Base-by-base conservation (phyloP, 35 echinoderm and acorn worm genomes). In the Stichopus chloronotus region DNA sequence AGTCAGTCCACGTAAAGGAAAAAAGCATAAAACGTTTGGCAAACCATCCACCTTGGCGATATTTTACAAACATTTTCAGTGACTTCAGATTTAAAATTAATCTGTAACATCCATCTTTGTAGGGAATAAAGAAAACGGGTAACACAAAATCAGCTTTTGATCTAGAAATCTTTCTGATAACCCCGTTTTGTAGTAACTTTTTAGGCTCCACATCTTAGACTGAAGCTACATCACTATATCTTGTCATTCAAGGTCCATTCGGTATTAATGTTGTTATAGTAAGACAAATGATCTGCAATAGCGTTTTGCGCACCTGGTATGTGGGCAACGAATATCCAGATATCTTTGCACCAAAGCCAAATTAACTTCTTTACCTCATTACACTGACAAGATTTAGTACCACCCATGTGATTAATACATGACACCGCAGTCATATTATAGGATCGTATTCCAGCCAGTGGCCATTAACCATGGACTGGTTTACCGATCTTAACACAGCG, bases 261-360 rank as follows among this genome's bases (percentile, higher is more conserved):
- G 7, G 81, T 84, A 84, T 84, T 84, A 84, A 84, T 57, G 14
- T 84, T 84, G 81, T 52, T 43, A 84, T 7, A 53, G 53, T 43
- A 43, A 84, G 93, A 94, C 53, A 82, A 25, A 21, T 16, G 55
- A 57, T 94, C 93, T 74, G 93, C 87, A 9, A 84, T 78, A 20
- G 79, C 55, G 79, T 94, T 94, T 65, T 85, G n/a, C 24, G 68
- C 55, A 17, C 78, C 78, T 87, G 83, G 92, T 85, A 93, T 59
- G 58, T 94, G 93, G 3, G 93, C 93, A 78, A 76, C 84, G 2
- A 87, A 56, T n/a, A 94, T 57, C 93, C 93, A 94, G 25, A 94
- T 91, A 25, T 91, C 61, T 57, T 9, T 84, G n/a, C 76, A 80
- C 94, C 94, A 94, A 11, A 52, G 9, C 93, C 93, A 94, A 91